Evolutionary conservation across 2,888 invertebrate genomes (phyloP).

Genomic region (Gastracanthus pulcherrimus): DNA sequence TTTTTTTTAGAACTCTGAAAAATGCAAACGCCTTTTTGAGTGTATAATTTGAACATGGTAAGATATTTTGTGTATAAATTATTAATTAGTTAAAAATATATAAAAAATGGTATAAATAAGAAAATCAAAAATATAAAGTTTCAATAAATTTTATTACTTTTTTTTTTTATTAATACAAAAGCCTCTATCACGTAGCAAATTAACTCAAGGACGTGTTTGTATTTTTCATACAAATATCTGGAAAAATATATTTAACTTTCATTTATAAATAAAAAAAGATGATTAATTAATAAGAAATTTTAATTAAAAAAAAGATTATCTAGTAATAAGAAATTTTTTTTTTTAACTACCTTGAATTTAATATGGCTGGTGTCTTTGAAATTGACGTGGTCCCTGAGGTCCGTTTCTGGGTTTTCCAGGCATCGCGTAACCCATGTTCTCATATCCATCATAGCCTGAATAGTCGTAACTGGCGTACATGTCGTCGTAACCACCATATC

Average conservation of each 20-base stretch:
- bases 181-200: conserved; percentile 54
- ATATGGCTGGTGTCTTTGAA: conserved; percentile 77
- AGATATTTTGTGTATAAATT: too few species aligned
- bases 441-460: conserved; percentile 74
- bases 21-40: conserved; percentile 54
- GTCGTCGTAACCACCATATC: conserved; percentile 75
- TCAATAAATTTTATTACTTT: conserved; percentile 55
- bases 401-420: conserved; percentile 74
- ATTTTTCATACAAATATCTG: conserved; percentile 58
- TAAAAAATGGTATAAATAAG: conserved; percentile 57
- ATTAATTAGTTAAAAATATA: conserved; percentile 13
- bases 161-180: conserved; percentile 54
- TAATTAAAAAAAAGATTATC: conserved; percentile 1
- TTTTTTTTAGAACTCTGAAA: conserved; percentile 32
- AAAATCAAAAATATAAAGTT: conserved; percentile 58
- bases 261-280: conserved; percentile 24
- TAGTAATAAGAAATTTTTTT: neutral
- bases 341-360: conserved; percentile 65
- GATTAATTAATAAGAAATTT: conserved; percentile 13
- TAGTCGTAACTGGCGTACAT: conserved; percentile 77
- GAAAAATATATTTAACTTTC: conserved; percentile 48
- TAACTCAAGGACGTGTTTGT: conserved; percentile 57
- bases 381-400: conserved; percentile 75
- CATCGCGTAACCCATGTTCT: conserved; percentile 72
- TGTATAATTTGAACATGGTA: conserved; percentile 8